phyloP scores from a whole-genome alignment of 2,797 vertebrate species.

The Silurus lanzhouensis region DNA sequence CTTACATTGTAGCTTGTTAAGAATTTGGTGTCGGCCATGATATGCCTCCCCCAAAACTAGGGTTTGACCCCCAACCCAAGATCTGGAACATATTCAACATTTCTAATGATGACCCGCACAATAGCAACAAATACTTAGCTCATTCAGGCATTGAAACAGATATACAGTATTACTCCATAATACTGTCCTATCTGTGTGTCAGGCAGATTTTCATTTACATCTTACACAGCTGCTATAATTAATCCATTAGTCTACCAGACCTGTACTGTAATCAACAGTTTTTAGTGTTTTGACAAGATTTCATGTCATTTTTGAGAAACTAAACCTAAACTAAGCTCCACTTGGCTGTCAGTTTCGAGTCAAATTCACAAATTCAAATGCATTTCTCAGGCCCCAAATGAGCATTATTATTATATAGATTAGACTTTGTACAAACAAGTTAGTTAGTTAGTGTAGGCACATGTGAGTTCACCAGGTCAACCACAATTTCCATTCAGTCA shows the following conservation, averaged over 20 bases:
- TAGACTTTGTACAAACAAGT: background rate
- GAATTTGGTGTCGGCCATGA: too few relatives aligned
- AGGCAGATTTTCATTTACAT: background rate
- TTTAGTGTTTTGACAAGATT: background rate
- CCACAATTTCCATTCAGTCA: constrained; percentile 2
- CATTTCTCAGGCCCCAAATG: background rate
- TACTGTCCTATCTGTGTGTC: background rate
- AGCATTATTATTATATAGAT: background rate
- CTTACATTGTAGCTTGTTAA: too few relatives aligned
- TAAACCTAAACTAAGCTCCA: too few relatives aligned
- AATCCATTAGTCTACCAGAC: background rate
- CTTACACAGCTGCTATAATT: background rate
- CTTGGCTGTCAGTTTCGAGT: background rate
- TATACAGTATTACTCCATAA: background rate
- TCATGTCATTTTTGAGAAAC: too few relatives aligned
- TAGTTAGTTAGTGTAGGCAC: background rate
- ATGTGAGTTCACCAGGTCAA: background rate
- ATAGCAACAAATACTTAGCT: background rate
- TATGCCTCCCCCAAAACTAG: too few relatives aligned
- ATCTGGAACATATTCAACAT: too few relatives aligned
- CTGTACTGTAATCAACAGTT: background rate
- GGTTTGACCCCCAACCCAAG: too few relatives aligned
- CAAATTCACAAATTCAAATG: background rate
- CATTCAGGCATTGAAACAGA: background rate
- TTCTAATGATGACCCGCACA: background rate